Evolutionary conservation across 2,113 vertebrate genomes (phyloP).

Genomic region (Lota lota): DNA sequence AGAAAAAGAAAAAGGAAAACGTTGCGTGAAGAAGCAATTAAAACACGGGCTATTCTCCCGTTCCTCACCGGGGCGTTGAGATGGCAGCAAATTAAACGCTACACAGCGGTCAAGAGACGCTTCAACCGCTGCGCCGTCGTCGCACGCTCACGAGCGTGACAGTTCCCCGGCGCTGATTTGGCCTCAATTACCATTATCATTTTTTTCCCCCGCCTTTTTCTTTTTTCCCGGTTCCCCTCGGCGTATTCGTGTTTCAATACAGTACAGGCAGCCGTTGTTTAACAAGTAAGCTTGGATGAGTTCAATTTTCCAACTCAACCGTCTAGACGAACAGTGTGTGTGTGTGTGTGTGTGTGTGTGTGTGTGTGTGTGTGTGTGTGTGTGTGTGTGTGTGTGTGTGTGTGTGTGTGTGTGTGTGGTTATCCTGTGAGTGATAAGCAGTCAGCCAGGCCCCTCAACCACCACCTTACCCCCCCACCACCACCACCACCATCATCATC

Average conservation of each 20-base stretch:
- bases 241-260: conserved; percentile 44
- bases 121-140: conserved; percentile 30
- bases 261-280: conserved; percentile 32
- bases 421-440: conserved; percentile 60
- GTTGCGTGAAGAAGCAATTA: conserved; percentile 40
- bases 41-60: conserved; percentile 28
- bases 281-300: conserved; percentile 46
- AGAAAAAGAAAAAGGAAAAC: conserved; percentile 25
- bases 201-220: neutral
- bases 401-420: conserved; percentile 57
- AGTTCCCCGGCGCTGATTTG: conserved; percentile 19
- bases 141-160: conserved; percentile 2
- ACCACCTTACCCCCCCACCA: conserved; percentile 19
- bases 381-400: no score
- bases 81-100: conserved; percentile 58
- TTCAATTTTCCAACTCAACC: conserved; percentile 64
- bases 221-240: conserved; percentile 25
- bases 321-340: conserved; percentile 34
- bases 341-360: no score
- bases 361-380: no score
- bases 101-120: conserved; percentile 40
- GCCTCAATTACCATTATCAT: conserved; percentile 20
- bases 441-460: conserved; percentile 27
- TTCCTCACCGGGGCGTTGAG: conserved; percentile 47
- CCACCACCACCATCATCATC: conserved; percentile 10